Conservation (phyloP, 2,113 vertebrate species). For the Phrynosoma platyrhinos region DNA sequence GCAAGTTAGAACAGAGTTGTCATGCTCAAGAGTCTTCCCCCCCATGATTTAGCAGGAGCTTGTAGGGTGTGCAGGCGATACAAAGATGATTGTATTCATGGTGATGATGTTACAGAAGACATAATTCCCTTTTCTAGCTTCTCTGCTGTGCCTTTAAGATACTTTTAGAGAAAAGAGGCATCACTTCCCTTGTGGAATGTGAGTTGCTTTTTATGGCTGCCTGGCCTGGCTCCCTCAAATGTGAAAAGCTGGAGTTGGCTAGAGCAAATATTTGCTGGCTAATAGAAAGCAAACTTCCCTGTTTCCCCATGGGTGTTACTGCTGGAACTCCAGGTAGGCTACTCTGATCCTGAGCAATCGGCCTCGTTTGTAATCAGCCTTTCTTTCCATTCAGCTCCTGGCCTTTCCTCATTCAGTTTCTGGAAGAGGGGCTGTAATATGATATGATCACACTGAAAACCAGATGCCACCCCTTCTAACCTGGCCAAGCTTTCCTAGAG, state of each 20-base stretch:
- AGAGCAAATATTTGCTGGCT: not conserved
- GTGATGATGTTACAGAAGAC: not conserved
- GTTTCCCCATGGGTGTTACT: not conserved
- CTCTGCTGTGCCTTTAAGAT: not conserved
- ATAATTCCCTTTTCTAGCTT: not conserved
- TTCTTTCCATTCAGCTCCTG: not conserved
- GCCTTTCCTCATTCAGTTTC: not conserved
- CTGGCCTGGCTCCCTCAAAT: not conserved
- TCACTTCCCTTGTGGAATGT: rapidly evolving
- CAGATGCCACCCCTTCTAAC: not conserved
- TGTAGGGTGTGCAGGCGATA: not conserved
- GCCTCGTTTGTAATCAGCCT: not conserved
- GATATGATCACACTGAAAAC: rapidly evolving
- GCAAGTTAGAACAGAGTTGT: not conserved
- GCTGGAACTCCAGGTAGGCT: not conserved
- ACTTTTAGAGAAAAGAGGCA: not conserved
- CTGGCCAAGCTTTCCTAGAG: not conserved
- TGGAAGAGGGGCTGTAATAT: not conserved
- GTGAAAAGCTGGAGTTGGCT: not conserved
- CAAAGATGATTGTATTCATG: not conserved
- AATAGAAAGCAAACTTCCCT: not conserved
- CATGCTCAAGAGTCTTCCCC: not conserved
- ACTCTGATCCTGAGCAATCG: not conserved
- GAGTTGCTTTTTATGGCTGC: not conserved
- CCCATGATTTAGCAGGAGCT: too few relatives aligned